Conservation (phyloP, 2,888 invertebrate species). For the Mystacides longicornis region DNA sequence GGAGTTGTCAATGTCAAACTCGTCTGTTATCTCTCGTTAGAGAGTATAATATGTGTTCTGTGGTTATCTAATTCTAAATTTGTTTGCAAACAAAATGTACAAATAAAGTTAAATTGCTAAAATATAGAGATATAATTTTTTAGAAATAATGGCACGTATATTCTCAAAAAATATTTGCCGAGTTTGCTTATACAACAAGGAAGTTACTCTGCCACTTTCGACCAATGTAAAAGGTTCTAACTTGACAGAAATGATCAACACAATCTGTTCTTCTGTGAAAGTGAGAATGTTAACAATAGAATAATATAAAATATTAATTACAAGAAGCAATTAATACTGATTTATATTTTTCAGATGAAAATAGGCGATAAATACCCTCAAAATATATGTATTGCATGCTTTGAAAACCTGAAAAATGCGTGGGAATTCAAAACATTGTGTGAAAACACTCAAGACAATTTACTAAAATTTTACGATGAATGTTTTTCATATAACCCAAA, state of each 20-base stretch:
- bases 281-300: too few species aligned
- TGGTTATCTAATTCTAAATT: too few species aligned
- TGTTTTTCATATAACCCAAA: too few species aligned
- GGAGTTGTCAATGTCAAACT: too few species aligned
- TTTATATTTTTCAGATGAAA: not conserved
- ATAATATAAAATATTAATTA: not conserved
- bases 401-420: not conserved
- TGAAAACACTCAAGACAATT: not conserved
- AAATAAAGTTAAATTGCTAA: too few species aligned
- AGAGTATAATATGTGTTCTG: too few species aligned
- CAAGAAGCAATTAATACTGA: too few species aligned
- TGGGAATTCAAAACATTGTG: not conserved
- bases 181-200: not conserved
- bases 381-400: not conserved
- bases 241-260: not conserved
- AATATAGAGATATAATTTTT: too few species aligned
- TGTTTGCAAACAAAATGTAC: too few species aligned
- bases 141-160: too few species aligned
- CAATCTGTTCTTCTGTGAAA: not conserved
- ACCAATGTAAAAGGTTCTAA: not conserved
- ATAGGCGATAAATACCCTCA: not conserved
- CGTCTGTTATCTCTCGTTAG: too few species aligned
- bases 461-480: not conserved
- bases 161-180: not conserved
- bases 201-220: not conserved